Evolutionary conservation across 2,113 vertebrate species (phyloP).

Genomic region (Eretmochelys imbricata): DNA sequence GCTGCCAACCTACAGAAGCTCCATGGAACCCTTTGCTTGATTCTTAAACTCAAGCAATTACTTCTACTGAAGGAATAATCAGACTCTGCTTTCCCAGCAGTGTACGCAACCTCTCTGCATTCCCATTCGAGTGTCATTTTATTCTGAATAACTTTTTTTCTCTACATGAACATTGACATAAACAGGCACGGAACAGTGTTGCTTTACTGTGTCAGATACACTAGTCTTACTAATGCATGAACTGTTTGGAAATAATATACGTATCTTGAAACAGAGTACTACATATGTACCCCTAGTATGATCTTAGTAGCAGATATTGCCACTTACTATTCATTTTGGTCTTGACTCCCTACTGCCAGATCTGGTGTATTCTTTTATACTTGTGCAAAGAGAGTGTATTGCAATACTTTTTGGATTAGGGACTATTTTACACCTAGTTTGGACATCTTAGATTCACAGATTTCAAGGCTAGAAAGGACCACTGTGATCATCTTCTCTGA

Average conservation of each 20-base stretch:
- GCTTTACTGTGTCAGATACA: neutral
- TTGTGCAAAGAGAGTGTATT: neutral
- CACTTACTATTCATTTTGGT: neutral
- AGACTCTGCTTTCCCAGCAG: neutral
- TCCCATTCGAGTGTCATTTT: neutral
- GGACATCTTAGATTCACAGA: neutral
- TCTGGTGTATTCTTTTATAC: neutral
- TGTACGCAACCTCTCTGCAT: neutral
- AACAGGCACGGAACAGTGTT: neutral
- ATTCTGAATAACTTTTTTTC: neutral
- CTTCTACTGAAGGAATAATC: neutral
- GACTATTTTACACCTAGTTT: neutral
- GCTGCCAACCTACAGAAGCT: neutral
- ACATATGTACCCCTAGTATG: rapidly evolving
- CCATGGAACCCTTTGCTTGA: neutral
- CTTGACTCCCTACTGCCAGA: neutral
- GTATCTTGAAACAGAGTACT: neutral
- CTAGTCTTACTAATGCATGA: rapidly evolving
- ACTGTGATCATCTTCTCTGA: neutral
- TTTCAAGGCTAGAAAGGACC: neutral
- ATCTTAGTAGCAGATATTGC: neutral
- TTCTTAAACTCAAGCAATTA: neutral
- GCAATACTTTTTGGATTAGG: neutral
- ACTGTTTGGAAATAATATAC: neutral
- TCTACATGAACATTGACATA: neutral